These are phyloP conservation scores for Thysanoteuthis rhombus DNA, from an alignment of 2,888 invertebrate species.

Conservation along the genomic window DNA sequence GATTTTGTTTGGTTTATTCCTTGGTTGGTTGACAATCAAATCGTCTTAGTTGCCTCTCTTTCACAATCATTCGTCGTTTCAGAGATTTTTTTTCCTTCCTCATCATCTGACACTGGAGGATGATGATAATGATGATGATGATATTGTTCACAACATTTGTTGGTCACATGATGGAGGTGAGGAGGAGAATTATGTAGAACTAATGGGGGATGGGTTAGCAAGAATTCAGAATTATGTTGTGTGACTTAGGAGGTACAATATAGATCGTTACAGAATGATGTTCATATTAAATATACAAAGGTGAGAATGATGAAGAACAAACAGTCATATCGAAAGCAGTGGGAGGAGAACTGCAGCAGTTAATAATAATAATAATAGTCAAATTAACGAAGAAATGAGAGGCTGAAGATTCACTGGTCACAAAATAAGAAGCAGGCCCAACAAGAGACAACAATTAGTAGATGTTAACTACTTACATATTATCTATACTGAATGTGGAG, in stretches of 20 bases:
- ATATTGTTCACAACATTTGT: background rate
- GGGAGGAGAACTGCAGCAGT: background rate
- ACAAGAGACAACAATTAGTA: slow-evolving; percentile 12
- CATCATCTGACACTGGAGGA: too few species aligned
- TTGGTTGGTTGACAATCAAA: background rate
- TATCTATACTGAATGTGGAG: background rate
- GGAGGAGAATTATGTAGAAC: background rate
- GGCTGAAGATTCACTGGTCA: slow-evolving; percentile 12
- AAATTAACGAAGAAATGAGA: background rate
- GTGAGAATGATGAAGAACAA: background rate
- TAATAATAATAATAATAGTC: background rate
- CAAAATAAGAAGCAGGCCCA: background rate
- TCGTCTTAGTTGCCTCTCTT: too few species aligned
- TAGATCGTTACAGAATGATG: background rate
- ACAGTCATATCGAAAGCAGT: background rate
- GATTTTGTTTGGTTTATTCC: background rate
- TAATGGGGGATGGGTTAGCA: background rate
- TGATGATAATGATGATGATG: background rate
- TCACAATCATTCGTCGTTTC: too few species aligned
- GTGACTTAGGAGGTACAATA: background rate
- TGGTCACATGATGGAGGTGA: background rate
- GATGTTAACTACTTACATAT: background rate
- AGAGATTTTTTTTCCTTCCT: background rate
- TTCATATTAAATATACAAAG: background rate
- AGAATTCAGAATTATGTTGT: background rate